Conservation (phyloP, 2,888 invertebrate species). For the Chalcosyrphus nemorum region DNA sequence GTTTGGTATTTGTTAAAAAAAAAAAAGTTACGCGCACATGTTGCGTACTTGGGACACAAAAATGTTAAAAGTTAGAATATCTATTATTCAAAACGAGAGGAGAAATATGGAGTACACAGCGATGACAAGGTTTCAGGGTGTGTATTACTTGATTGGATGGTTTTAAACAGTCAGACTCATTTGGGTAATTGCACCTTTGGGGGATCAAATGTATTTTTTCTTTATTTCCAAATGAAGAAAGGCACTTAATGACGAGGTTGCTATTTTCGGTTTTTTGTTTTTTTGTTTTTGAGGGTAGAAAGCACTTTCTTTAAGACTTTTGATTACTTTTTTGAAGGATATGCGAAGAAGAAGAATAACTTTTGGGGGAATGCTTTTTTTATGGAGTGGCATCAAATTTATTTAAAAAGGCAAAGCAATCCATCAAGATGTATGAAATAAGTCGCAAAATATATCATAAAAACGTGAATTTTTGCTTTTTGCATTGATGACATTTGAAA, state of each 20-base stretch:
- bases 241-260: neutral
- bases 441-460: neutral
- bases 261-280: neutral
- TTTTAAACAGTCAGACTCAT: constrained; percentile 43
- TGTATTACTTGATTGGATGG: constrained; percentile 53
- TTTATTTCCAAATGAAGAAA: neutral
- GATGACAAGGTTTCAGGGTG: constrained; percentile 10
- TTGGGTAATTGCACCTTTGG: constrained; percentile 39
- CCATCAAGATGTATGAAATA: neutral
- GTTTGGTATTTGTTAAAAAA: too few relatives aligned
- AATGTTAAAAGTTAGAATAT: neutral
- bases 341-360: neutral
- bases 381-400: constrained; percentile 1
- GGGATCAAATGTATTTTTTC: constrained; percentile 5
- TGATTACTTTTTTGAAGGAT: neutral
- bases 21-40: neutral
- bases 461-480: neutral
- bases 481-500: neutral
- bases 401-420: constrained; percentile 10
- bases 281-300: too few relatives aligned
- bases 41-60: neutral
- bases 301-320: neutral
- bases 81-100: constrained; percentile 13
- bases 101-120: neutral
- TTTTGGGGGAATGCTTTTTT: neutral